Base-by-base conservation (phyloP, 2,888 invertebrate species). In the Patella pellucida region DNA sequence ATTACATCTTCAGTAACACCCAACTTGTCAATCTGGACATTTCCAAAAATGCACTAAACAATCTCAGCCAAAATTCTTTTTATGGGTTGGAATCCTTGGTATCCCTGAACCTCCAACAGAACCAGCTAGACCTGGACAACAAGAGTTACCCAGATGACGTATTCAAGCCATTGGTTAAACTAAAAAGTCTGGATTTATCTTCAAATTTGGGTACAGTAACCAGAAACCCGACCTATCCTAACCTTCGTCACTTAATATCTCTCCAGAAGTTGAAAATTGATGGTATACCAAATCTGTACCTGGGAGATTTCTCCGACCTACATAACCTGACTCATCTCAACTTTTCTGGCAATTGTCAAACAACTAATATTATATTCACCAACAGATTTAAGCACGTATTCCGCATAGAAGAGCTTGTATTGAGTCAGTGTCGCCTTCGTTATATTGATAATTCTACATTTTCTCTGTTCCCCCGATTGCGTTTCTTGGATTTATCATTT, bases 211-310 rank as follows among this genome's bases (percentile, higher is more conserved):
- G 14, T 4, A 14, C 3, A 62, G 14, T 11, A 3, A 19, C 1
- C 23, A 23, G 23, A 12, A 19, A 19, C 3, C 14, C 19, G 19
- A 19, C 62, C 2, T 19, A 62, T 12, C 62, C 19, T 3, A 14
- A 19, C 14, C 23, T 62, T 23, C 19, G 62, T 52, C 19, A 72
- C 16, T 41, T 72, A 15, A 54, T 16, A 41, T n/a, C 14, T 15
- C 72, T 62, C 19, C n/a, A 27, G 16, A 27, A 54, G 19, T 41
- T 72, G 41, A 31, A 19, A 31, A 27, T 72, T 72, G 62, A 72
- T 72, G 72, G 72, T 16, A 19, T 72, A 16, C n/a, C 27, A 50
- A 56, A 52, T 27, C 27, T 67, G 4, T 52, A n/a, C 16, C 52
- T 68, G 16, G 52, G 52, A 15, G 41, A 27, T 9, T 68, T 73